Conservation (phyloP, 2,797 vertebrate species). For the Tadarida brasiliensis region DNA sequence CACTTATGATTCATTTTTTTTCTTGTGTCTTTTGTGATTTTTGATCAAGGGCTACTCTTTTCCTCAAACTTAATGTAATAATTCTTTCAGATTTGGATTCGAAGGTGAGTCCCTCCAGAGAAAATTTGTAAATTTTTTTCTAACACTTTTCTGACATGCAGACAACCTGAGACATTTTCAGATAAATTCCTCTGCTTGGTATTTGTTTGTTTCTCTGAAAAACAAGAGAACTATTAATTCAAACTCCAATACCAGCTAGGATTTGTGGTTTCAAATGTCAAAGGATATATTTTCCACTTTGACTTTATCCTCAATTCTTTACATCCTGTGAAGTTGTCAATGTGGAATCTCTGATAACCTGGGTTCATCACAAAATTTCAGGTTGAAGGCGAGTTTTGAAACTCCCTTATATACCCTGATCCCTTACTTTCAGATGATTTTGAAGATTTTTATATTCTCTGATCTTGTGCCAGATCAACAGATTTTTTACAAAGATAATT, state of each 20-base stretch:
- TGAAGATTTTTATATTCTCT: neutral
- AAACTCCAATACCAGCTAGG: neutral
- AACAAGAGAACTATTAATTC: neutral
- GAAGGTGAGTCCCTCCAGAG: neutral
- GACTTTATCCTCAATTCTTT: neutral
- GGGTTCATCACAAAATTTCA: neutral
- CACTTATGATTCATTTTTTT: neutral
- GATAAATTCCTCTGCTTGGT: neutral
- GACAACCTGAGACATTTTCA: neutral
- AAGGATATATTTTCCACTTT: neutral
- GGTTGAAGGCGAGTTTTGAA: neutral
- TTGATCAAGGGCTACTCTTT: neutral
- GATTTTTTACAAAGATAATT: neutral
- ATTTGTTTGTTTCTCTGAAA: neutral
- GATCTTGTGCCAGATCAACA: neutral
- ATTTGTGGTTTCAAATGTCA: slow-evolving; percentile 5
- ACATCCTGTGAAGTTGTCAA: neutral
- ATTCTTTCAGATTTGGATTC: neutral
- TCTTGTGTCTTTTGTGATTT: neutral
- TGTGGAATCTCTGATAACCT: neutral
- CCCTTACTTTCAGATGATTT: neutral
- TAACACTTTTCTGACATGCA: neutral
- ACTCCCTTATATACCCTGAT: neutral
- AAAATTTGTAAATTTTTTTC: neutral
- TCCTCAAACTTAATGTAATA: neutral